Conservation (phyloP, 2,888 invertebrate species). For the Hartigia nigra region DNA sequence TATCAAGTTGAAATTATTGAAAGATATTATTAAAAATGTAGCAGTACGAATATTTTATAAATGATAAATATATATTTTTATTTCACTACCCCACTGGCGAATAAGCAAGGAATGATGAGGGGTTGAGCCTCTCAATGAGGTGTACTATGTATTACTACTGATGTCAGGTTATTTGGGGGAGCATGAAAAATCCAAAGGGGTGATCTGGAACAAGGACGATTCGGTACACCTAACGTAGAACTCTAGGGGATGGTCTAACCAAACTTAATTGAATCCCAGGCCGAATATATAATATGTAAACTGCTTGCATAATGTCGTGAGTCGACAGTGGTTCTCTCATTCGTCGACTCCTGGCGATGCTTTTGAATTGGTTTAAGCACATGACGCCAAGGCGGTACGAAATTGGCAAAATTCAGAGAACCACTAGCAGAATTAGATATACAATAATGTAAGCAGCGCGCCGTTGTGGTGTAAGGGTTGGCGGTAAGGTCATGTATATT, state of each 20-base stretch:
- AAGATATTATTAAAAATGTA: not conserved
- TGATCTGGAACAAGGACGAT: slow-evolving; percentile 30
- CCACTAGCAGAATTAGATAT: slow-evolving; percentile 65
- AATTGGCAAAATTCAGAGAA: slow-evolving; percentile 57
- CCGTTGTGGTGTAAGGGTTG: slow-evolving; percentile 64
- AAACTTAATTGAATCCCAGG: slow-evolving; percentile 66
- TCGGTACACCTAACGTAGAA: slow-evolving; percentile 44
- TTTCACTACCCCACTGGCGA: no score
- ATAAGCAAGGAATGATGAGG: no score
- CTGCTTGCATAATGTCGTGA: slow-evolving; percentile 66
- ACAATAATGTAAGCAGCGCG: slow-evolving; percentile 67
- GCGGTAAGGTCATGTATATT: slow-evolving; percentile 66
- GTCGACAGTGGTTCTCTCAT: slow-evolving; percentile 51
- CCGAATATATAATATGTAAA: slow-evolving; percentile 67
- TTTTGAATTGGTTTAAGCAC: slow-evolving; percentile 14
- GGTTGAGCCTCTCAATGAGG: not conserved
- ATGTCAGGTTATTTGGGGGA: not conserved
- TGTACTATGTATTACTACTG: not conserved
- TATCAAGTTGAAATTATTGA: not conserved
- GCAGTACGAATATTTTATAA: no score
- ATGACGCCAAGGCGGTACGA: slow-evolving; percentile 14
- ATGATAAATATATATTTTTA: no score
- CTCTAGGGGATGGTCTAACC: slow-evolving; percentile 56
- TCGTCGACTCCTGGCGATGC: slow-evolving; percentile 20
- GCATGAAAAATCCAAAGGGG: not conserved